Base-by-base conservation (phyloP, 2,888 invertebrate genomes). In the Drosophila meridionalis region DNA sequence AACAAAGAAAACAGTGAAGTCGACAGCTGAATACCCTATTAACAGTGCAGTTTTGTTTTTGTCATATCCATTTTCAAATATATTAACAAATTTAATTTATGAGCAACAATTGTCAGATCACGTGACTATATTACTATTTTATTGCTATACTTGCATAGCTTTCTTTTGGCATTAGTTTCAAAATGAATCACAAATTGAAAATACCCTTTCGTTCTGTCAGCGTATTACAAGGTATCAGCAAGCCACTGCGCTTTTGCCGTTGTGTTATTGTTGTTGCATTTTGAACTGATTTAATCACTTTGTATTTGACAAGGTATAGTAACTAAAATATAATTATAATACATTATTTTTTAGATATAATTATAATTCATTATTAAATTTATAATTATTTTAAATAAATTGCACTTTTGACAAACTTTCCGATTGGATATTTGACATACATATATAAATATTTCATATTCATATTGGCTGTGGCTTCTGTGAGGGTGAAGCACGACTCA, bases 401-500 rank as follows among this genome's bases (percentile, higher is more conserved):
- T 30, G 30, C 40, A 56, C 34, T 48, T 48, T 45, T 20, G n/a
- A 4, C 36, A 47, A 52, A 43, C 60, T 11, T 34, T 20, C 52
- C 4, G 11, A 36, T 20, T 76, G 32, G n/a, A 48, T 52, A 66
- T 80, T 70, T 60, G 34, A 59, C 30, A 61, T 56, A 43, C 59
- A 75, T 43, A 55, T 52, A 53, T 63, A 70, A 57, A 71, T 60
- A 66, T 66, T 50, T 58, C 59, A 58, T 28, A 40, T 14, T 20
- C 68, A 56, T 56, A 52, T 52, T 34, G 61, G 40, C 38, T 7
- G 53, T 47, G 61, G 57, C 57, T 56, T 47, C 65, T 68, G 56
- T 40, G 70, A 73, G 80, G 81, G 78, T 63, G 73, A 66, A 80
- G 72, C 76, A 74, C 53, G n/a, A 45, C 56, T 60, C 56, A 42